phyloP scores from a whole-genome alignment of 2,888 invertebrate species.

The Dyspetes luteomarginatus region DNA sequence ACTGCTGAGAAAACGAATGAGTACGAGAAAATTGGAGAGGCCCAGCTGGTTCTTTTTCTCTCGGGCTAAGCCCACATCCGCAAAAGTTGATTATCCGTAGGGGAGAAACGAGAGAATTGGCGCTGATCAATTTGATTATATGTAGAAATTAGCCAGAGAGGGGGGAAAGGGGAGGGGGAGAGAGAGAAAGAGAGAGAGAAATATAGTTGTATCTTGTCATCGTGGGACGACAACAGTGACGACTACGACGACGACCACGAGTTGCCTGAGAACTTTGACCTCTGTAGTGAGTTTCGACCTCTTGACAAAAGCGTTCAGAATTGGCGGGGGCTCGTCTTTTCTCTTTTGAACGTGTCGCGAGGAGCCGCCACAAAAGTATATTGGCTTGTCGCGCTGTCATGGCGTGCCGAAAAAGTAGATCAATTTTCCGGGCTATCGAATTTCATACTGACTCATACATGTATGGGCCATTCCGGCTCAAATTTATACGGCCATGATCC shows the following conservation, averaged over 20 bases:
- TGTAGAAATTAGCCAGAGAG: slow-evolving; percentile 49
- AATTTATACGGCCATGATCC: too few relatives aligned
- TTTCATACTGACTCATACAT: slow-evolving; percentile 66
- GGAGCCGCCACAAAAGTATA: slow-evolving; percentile 3
- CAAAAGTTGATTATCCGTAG: slow-evolving; percentile 66
- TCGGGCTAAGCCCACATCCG: slow-evolving; percentile 58
- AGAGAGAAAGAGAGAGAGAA: slow-evolving; percentile 8
- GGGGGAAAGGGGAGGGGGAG: slow-evolving; percentile 17
- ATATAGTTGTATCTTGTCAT: slow-evolving; percentile 28
- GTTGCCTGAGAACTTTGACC: not conserved
- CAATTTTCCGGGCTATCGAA: slow-evolving; percentile 75
- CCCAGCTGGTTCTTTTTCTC: slow-evolving; percentile 18
- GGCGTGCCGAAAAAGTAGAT: slow-evolving; percentile 69
- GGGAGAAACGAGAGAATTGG: slow-evolving; percentile 48
- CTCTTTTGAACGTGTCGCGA: slow-evolving; percentile 23
- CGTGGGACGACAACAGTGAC: too few relatives aligned
- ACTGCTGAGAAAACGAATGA: slow-evolving; percentile 12
- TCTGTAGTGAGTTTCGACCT: not conserved
- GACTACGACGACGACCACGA: slow-evolving; percentile 8
- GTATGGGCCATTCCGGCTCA: too few relatives aligned
- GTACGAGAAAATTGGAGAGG: too few relatives aligned
- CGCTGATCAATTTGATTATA: slow-evolving; percentile 64
- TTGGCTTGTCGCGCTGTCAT: slow-evolving; percentile 2
- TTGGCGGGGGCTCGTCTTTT: slow-evolving; percentile 3
- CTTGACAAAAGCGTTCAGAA: slow-evolving; percentile 21